Evolutionary conservation across 2,888 invertebrate species (phyloP), one percentile per base, ranked within the genome.

Genomic region (Emmelina monodactyla): DNA sequence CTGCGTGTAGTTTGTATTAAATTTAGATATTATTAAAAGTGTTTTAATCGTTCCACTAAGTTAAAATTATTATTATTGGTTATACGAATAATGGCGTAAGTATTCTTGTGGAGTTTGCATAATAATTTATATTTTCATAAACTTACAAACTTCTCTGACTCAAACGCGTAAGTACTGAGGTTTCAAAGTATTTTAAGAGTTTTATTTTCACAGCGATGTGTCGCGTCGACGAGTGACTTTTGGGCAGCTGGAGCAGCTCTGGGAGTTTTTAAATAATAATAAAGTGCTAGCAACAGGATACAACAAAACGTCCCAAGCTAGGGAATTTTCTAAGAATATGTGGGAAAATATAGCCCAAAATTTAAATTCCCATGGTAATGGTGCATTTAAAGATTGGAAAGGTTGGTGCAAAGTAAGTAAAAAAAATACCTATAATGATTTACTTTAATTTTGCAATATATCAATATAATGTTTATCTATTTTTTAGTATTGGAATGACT

Each of bases 241-340:
- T 10, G 19, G 10, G 1, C 25, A 41, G 14, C 22, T 37, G 2
- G 35, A 39, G 7, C 2, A 13, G 1, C 25, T 41, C 1, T 39
- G 41, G 37, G 39, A 41, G 13, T 35, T 35, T 15, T 22, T 41
- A 13, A 37, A 32, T 11, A 12, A 10, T 1, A 28, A 41, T 22
- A 37, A 22, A 28, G 25, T 22, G 6, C 16, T 41, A 11, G 41
- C 34, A 5, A 15, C 7, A 6, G 37, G 31, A 0, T 35, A 29
- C 14, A 41, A 41, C 16, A 16, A 31, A 14, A 30, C 39, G 2
- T 6, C 31, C 13, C 32, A 35, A 16, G 37, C 34, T 4, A 33
- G 32, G 10, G 39, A 39, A 9, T 32, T 30, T 28, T 19, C 39
- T 1, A 22, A 22, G 11, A 22, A 15, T 28, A 39, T 33, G 25